These are phyloP conservation scores for Magallana gigas DNA, from an alignment of 1,140 invertebrate genomes.

Conservation along the genomic window DNA sequence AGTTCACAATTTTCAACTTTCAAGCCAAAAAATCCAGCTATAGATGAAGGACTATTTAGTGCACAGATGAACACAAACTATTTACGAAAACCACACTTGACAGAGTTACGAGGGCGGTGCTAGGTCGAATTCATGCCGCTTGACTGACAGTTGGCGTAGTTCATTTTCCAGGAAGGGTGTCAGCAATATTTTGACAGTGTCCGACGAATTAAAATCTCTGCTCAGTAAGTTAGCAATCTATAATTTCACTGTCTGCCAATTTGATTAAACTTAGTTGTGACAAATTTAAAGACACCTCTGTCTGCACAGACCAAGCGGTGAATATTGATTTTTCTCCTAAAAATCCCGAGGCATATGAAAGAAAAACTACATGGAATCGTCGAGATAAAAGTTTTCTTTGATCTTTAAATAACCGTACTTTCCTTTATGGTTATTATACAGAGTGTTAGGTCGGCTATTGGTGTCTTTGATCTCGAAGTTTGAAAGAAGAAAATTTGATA, in stretches of 20 bases:
- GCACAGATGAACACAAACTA: neutral
- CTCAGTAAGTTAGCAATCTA: neutral
- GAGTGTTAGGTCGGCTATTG: conserved; percentile 32
- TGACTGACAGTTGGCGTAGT: conserved; percentile 36
- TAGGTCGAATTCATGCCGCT: conserved; percentile 24
- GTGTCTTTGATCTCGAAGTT: conserved; percentile 17
- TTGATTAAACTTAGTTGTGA: conserved; percentile 14
- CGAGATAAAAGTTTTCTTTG: conserved; percentile 40
- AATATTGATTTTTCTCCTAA: conserved; percentile 7
- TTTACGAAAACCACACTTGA: conserved; percentile 23
- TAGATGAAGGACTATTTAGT: conserved; percentile 16
- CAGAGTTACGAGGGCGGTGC: conserved; percentile 37
- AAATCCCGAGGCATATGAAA: conserved; percentile 39
- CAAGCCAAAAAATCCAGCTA: neutral
- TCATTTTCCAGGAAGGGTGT: conserved; percentile 30
- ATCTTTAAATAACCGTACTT: conserved; percentile 42
- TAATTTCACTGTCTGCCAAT: neutral
- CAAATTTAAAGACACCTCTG: conserved; percentile 17
- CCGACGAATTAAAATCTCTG: neutral
- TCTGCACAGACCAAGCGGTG: neutral
- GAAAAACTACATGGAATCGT: conserved; percentile 37
- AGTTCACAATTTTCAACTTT: neutral
- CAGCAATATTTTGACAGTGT: neutral
- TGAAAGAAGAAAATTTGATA: conserved; percentile 29
- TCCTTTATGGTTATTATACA: conserved; percentile 36